Evolutionary conservation across 2,113 vertebrate genomes (phyloP), one percentile per base, ranked within the genome.

Genomic region (human): DNA sequence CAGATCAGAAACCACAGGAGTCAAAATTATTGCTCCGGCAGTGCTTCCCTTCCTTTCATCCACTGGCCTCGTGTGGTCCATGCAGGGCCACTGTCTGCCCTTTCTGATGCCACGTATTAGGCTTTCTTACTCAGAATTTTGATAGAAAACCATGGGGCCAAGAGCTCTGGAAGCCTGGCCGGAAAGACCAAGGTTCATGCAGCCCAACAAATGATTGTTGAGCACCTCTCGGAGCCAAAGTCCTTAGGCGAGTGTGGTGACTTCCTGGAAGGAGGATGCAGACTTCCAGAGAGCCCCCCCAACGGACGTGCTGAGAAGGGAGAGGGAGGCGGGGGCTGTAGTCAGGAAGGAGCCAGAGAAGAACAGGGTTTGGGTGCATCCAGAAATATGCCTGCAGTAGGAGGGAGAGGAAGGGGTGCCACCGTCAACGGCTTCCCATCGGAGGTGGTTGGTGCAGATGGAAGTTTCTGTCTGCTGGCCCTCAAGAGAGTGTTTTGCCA

Each of bases 131-230:
- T 40, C 38, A 40, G 43, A 35, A 45, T 79, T 75, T 73, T 3
- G 43, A 43, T 38, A 35, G 70, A 30, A 70, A 73, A 10, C 13
- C 23, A 2, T 48, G 50, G 43, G 20, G 3, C 27, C 6, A 0
- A 32, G 57, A 50, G 50, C 40, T 94, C 3, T 22, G 25, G 43
- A 57, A 91, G 35, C 25, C 52, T 32, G 57, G 2, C 59, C 30
- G 4, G 52, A 61, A 18, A 75, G 66, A 35, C 35, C 30, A 11
- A 9, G 57, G 35, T 9, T 0, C 11, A 6, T 3, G 38, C 14
- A 23, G 30, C 4, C 61, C 14, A 3, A 66, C 32, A 8, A 40
- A 10, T 0, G 13, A 6, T 0, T 2, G 78, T 3, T 0, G 5
- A 11, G 59, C 45, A 0, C 8, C 4, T 13, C 50, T 12, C 55